Evolutionary conservation across 2,113 vertebrate species (phyloP).

Genomic region (Mormoops blainvillei): DNA sequence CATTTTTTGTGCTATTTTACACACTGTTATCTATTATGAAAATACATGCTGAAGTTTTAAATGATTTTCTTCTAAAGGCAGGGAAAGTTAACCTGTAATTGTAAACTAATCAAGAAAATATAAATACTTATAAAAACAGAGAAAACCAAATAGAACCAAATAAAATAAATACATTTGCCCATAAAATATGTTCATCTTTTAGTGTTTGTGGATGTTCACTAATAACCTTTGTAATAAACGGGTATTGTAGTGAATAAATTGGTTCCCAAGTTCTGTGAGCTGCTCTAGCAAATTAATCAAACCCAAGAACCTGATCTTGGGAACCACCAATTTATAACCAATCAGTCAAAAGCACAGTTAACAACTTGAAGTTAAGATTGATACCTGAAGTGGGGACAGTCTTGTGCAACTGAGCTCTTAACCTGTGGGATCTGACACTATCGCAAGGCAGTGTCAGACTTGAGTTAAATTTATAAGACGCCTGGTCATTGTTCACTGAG

Average conservation of each 20-base stretch:
- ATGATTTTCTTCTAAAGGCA: not conserved
- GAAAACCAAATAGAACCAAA: not conserved
- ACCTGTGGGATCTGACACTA: not conserved
- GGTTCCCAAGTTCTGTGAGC: not conserved
- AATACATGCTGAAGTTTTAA: not conserved
- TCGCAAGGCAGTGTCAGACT: not conserved
- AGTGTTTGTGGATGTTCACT: not conserved
- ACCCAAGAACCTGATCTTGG: not conserved
- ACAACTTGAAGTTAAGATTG: not conserved
- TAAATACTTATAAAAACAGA: not conserved
- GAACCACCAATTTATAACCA: not conserved
- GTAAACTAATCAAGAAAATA: not conserved
- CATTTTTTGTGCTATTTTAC: not conserved
- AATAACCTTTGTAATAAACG: not conserved
- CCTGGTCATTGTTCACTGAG: not conserved
- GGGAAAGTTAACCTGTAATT: not conserved
- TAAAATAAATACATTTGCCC: slow-evolving; percentile 13
- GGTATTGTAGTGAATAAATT: not conserved
- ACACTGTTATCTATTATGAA: not conserved
- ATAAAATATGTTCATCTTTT: not conserved
- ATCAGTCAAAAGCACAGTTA: not conserved
- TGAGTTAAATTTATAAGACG: not conserved
- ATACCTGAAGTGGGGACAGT: not conserved
- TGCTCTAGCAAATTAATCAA: not conserved
- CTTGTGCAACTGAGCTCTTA: not conserved